Evolutionary conservation across 2,888 invertebrate species (phyloP).

Genomic region (Therioaphis trifolii): DNA sequence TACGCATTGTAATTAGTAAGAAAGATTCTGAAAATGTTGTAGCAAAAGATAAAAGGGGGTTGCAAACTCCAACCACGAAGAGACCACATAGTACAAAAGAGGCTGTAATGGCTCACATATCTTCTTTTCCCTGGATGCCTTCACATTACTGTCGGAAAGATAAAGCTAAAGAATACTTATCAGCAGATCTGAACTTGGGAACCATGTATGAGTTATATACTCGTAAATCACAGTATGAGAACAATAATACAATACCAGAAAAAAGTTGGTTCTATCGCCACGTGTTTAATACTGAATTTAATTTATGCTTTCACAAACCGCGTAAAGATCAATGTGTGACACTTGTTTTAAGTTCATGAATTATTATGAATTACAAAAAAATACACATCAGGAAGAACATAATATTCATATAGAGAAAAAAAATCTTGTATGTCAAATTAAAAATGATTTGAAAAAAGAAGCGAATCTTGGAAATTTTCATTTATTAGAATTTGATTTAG

Average conservation of each 20-base stretch:
- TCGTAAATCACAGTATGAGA: not conserved
- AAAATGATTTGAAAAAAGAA: conserved; percentile 14
- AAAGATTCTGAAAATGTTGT: not conserved
- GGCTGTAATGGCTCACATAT: conserved; percentile 13
- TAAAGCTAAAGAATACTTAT: no score
- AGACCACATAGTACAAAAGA: not conserved
- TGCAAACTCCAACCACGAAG: not conserved
- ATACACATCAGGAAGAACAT: conserved; percentile 3
- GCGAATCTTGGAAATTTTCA: conserved; percentile 6
- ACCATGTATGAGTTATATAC: conserved; percentile 2
- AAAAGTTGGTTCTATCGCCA: conserved; percentile 3
- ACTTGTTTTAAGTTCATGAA: not conserved
- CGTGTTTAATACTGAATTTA: not conserved
- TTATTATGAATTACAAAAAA: not conserved
- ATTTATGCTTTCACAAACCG: conserved; percentile 5
- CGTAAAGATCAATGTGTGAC: conserved; percentile 1
- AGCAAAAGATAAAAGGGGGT: conserved; percentile 12
- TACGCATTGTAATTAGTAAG: not conserved
- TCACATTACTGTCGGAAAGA: no score
- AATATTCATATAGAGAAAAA: conserved; percentile 1
- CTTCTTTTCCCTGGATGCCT: no score
- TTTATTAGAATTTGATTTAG: conserved; percentile 23
- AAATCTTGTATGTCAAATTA: conserved; percentile 2
- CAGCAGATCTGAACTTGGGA: not conserved
- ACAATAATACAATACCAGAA: not conserved